phyloP scores from a whole-genome alignment of 2,888 invertebrate genomes.

The Microchrysa polita region DNA sequence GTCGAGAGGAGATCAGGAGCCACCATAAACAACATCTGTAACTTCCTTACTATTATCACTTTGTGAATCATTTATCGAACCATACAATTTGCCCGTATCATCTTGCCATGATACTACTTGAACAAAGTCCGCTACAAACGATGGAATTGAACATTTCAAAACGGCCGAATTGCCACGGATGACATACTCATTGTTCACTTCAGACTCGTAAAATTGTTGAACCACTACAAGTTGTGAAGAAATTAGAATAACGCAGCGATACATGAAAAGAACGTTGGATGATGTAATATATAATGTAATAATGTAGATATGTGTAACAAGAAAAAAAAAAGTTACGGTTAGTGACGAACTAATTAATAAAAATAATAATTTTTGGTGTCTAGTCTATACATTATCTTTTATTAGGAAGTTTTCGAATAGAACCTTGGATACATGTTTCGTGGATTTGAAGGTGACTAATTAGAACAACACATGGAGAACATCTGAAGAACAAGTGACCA shows the following conservation, averaged over 20 bases:
- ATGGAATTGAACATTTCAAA: constrained; percentile 78
- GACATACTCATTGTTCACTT: constrained; percentile 78
- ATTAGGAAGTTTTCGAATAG: no score
- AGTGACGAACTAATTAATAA: no score
- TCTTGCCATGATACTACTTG: constrained; percentile 76
- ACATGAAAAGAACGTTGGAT: no score
- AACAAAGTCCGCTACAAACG: constrained; percentile 79
- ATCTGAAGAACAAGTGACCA: no score
- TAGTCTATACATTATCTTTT: no score
- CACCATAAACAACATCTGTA: neutral
- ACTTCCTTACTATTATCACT: constrained; percentile 47
- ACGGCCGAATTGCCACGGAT: constrained; percentile 78
- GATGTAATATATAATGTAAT: no score
- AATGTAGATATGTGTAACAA: no score
- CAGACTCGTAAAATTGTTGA: constrained; percentile 76
- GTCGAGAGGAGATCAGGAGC: neutral
- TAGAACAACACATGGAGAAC: no score
- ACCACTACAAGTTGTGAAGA: constrained; percentile 69
- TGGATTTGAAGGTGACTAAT: no score
- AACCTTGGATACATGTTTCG: no score
- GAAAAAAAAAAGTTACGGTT: no score
- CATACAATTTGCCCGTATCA: constrained; percentile 65
- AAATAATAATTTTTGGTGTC: no score
- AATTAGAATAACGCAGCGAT: constrained; percentile 17
- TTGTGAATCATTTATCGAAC: constrained; percentile 59